Evolutionary conservation across 2,888 invertebrate genomes (phyloP).

Genomic region (Rhagonycha fulva): DNA sequence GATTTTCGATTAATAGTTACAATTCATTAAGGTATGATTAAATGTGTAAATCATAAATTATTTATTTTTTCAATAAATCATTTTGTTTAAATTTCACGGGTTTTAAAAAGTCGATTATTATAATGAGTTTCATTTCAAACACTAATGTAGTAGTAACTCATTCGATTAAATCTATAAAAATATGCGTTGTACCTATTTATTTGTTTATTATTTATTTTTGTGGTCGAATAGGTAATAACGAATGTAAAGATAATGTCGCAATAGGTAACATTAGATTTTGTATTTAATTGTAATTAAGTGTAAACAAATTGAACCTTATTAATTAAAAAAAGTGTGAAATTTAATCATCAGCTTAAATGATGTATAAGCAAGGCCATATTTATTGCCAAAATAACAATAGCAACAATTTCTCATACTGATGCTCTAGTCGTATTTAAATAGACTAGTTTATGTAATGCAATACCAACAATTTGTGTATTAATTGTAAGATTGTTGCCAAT

Average conservation of each 20-base stretch:
- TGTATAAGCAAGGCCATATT: conserved; percentile 11
- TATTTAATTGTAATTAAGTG: not conserved
- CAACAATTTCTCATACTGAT: not conserved
- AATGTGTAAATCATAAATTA: not conserved
- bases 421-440: not conserved
- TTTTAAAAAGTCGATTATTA: not conserved
- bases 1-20: not conserved
- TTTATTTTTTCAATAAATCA: not conserved
- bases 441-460: conserved; percentile 15
- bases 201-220: not conserved
- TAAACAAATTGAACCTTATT: not conserved
- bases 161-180: conserved; percentile 6
- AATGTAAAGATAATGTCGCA: not conserved
- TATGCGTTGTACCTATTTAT: not conserved
- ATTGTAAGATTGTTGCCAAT: conserved; percentile 5
- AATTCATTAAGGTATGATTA: not conserved
- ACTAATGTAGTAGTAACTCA: conserved; percentile 4
- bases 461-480: conserved; percentile 13
- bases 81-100: not conserved
- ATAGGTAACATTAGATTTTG: not conserved
- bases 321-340: not conserved
- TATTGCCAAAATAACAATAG: conserved; percentile 11
- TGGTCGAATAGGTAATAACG: not conserved
- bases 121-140: conserved; percentile 6
- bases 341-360: not conserved